Percentiles rank a stretch among this genome's conserved stretches.
Conservation (phyloP, 2,888 invertebrate genomes). For the Cecidostiba fungosa region DNA sequence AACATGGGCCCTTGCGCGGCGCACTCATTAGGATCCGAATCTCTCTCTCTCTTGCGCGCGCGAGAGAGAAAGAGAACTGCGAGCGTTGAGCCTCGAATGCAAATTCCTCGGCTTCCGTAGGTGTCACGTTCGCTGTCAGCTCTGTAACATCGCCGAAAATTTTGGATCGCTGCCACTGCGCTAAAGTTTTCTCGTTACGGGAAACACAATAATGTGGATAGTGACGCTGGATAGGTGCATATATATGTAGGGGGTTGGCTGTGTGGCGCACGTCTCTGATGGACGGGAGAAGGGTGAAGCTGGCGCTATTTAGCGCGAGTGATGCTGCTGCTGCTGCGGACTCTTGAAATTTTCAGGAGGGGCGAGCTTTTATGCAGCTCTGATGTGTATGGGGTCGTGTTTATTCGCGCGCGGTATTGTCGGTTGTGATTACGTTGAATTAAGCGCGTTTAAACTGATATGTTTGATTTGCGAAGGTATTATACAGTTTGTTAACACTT, state of each 20-base stretch:
- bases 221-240: conserved; percentile 26
- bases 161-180: conserved; percentile 62
- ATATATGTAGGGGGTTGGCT: too few relatives aligned
- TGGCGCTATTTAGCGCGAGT: neutral
- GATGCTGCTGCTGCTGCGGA: neutral
- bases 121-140: conserved; percentile 49
- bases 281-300: neutral
- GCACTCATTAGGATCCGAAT: conserved; percentile 57
- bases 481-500: neutral
- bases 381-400: neutral
- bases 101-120: conserved; percentile 51
- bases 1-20: conserved; percentile 13
- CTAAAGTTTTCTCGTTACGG: conserved; percentile 68
- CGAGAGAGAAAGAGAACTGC: neutral
- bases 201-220: conserved; percentile 68
- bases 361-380: neutral
- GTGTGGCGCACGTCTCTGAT: neutral
- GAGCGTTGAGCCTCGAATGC: neutral
- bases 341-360: neutral
- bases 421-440: neutral
- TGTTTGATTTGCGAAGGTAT: neutral
- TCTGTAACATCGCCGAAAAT: conserved; percentile 29
- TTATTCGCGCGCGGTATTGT: conserved; percentile 1
- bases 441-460: neutral
- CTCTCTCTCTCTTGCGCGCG: conserved; percentile 42